phyloP scores from a whole-genome alignment of 2,113 vertebrate species.

The Herpetotheres cachinnans region DNA sequence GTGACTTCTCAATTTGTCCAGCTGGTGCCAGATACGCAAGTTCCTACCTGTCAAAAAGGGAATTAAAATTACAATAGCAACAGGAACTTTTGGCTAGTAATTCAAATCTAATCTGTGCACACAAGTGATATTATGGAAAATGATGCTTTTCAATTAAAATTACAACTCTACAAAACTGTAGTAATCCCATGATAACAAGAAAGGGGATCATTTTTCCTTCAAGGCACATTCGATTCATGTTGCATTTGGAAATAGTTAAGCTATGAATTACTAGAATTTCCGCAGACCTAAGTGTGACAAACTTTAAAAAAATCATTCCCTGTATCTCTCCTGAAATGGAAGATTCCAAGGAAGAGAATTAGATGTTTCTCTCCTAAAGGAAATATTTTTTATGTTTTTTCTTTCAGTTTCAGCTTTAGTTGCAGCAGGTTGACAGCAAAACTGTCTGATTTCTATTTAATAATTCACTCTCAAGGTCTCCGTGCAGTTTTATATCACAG shows the following conservation, averaged over 20 bases:
- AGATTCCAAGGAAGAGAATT: not conserved
- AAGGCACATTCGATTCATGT: not conserved
- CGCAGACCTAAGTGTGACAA: not conserved
- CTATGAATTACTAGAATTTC: not conserved
- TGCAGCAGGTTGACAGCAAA: not conserved
- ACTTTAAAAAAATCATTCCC: not conserved
- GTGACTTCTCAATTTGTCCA: conserved; percentile 24
- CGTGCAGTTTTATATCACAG: not conserved
- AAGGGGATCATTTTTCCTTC: not conserved
- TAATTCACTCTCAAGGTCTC: not conserved
- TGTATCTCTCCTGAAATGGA: not conserved
- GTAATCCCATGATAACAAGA: not conserved
- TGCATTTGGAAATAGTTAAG: conserved; percentile 5
- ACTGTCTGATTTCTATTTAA: not conserved
- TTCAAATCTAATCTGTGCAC: conserved; percentile 8
- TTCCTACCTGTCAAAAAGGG: not conserved
- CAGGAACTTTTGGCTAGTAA: conserved; percentile 1
- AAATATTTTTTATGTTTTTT: not conserved
- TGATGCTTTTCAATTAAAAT: conserved; percentile 14
- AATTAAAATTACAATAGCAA: conserved; percentile 5
- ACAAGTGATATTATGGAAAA: conserved; percentile 11
- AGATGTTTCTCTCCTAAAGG: not conserved
- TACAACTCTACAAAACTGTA: not conserved
- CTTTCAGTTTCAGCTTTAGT: not conserved
- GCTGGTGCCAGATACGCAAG: not conserved